Evolutionary conservation across 2,797 vertebrate genomes (phyloP).

Genomic region (Menidia menidia): DNA sequence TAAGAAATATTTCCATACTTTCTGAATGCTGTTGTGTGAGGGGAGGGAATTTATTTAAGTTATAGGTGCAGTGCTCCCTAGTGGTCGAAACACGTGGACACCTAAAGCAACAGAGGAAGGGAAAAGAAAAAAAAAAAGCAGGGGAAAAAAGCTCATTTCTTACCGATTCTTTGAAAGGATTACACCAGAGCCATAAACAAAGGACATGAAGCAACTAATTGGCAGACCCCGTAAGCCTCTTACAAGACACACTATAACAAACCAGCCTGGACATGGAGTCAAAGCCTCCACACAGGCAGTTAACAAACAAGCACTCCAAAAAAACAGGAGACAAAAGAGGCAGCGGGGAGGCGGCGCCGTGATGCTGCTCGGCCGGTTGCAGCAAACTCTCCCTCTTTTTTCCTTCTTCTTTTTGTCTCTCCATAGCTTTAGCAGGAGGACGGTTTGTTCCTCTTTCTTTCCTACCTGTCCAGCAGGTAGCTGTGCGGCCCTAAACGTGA

Average conservation of each 20-base stretch:
- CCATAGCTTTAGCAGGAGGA: not conserved
- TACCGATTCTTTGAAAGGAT: slow-evolving; percentile 64
- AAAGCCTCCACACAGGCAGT: slow-evolving; percentile 53
- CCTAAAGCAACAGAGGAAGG: slow-evolving; percentile 16
- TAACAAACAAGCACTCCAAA: slow-evolving; percentile 60
- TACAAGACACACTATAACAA: slow-evolving; percentile 60
- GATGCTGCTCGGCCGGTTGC: slow-evolving; percentile 32
- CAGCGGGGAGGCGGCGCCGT: slow-evolving; percentile 41
- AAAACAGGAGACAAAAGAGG: slow-evolving; percentile 52
- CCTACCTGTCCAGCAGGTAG: slow-evolving; percentile 81
- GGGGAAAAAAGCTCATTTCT: slow-evolving; percentile 17
- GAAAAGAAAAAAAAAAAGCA: not conserved
- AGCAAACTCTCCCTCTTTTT: not conserved
- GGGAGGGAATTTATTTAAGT: slow-evolving; percentile 35
- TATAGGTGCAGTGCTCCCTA: slow-evolving; percentile 61
- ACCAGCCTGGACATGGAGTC: slow-evolving; percentile 56
- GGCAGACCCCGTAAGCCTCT: slow-evolving; percentile 65
- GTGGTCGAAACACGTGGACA: slow-evolving; percentile 50
- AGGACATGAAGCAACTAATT: slow-evolving; percentile 71
- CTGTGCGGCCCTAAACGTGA: slow-evolving; percentile 8
- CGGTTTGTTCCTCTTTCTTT: slow-evolving; percentile 1
- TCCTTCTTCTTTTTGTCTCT: not conserved
- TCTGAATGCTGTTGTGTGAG: slow-evolving; percentile 19
- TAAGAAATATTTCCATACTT: slow-evolving; percentile 17
- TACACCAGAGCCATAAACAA: slow-evolving; percentile 69